phyloP scores from a whole-genome alignment of 1,140 invertebrate genomes.

The Papilio glaucus region DNA sequence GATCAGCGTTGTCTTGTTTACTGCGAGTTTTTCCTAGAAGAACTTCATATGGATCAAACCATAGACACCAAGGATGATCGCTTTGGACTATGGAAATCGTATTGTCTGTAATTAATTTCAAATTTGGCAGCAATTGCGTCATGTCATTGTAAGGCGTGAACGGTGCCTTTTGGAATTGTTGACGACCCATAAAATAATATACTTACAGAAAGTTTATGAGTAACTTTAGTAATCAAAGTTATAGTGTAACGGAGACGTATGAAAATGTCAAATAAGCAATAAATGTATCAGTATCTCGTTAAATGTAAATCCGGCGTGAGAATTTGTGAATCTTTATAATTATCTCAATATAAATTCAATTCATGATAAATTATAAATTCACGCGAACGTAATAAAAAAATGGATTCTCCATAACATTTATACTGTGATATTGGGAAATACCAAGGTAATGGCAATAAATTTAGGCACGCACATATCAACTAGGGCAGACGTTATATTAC shows the following conservation, averaged over 20 bases:
- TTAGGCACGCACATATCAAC: neutral
- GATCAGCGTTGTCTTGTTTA: constrained; percentile 44
- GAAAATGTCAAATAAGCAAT: too few relatives aligned
- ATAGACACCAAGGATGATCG: constrained; percentile 39
- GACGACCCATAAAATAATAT: neutral
- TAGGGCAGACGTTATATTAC: constrained; percentile 6
- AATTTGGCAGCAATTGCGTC: constrained; percentile 21
- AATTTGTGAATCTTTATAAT: too few relatives aligned
- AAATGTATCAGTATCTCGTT: too few relatives aligned
- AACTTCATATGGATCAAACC: constrained; percentile 52
- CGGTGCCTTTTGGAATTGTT: neutral
- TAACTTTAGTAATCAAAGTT: too few relatives aligned
- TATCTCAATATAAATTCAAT: too few relatives aligned
- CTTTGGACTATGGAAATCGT: constrained; percentile 42
- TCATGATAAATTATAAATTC: neutral
- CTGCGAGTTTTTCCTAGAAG: constrained; percentile 51
- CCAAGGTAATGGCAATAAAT: neutral
- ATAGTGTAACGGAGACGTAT: too few relatives aligned
- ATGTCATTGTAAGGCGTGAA: neutral
- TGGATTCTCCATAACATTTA: too few relatives aligned
- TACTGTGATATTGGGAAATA: neutral
- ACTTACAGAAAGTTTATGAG: too few relatives aligned
- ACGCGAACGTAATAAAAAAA: too few relatives aligned
- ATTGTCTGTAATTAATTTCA: constrained; percentile 27
- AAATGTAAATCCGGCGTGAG: too few relatives aligned